Evolutionary conservation across 2,113 vertebrate genomes (phyloP).

Genomic region (Triplophysa rosa): DNA sequence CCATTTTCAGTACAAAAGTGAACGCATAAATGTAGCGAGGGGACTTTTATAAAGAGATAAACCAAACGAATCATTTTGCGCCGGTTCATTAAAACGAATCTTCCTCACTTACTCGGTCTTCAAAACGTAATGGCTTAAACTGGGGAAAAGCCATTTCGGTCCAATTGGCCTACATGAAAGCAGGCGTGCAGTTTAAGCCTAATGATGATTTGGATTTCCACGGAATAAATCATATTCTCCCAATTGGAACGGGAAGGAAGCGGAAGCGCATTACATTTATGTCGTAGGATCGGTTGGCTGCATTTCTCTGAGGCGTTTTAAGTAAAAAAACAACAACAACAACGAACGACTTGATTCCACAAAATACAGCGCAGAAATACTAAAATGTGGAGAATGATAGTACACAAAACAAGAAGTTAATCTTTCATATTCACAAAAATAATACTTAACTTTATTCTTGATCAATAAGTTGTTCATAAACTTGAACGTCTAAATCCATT

Average conservation of each 20-base stretch:
- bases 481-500: neutral
- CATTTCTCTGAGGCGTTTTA: neutral
- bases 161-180: slow-evolving; percentile 11
- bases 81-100: neutral
- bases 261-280: neutral
- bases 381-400: too few species aligned
- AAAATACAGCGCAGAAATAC: too few species aligned
- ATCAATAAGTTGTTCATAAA: neutral
- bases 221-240: neutral
- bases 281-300: neutral
- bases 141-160: neutral
- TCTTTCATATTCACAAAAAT: too few species aligned
- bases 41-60: neutral
- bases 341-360: too few species aligned
- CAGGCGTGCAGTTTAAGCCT: neutral
- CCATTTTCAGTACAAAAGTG: too few species aligned
- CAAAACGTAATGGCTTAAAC: neutral
- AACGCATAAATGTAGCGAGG: too few species aligned
- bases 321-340: too few species aligned
- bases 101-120: neutral
- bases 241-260: neutral
- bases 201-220: slow-evolving; percentile 21
- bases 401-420: too few species aligned
- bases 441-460: too few species aligned
- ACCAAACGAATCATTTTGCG: neutral